These are phyloP conservation scores for Lacerta viridis DNA, from an alignment of 2,797 vertebrate genomes.

Conservation along the genomic window DNA sequence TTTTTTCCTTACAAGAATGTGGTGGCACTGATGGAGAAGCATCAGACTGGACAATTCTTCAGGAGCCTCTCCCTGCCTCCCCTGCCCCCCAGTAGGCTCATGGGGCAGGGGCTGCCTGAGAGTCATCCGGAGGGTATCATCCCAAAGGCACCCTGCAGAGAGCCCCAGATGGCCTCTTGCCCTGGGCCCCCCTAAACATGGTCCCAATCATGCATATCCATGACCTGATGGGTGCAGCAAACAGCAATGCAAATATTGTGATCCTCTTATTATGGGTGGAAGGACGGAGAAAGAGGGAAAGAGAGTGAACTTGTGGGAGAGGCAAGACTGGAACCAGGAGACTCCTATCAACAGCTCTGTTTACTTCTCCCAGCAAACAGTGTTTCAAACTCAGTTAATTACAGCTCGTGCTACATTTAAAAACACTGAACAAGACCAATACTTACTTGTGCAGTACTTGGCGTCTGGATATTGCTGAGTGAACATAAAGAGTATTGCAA, in stretches of 20 bases:
- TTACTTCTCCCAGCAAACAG: background rate
- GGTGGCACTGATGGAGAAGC: background rate
- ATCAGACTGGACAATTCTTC: background rate
- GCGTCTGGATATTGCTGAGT: slow-evolving; percentile 77
- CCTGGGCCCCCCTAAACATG: too few species aligned
- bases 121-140: too few species aligned
- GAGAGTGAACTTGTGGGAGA: background rate
- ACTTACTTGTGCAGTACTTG: slow-evolving; percentile 82
- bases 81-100: background rate
- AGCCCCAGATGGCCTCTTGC: too few species aligned
- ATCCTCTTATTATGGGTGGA: background rate
- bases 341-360: background rate
- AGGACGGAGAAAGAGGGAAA: background rate
- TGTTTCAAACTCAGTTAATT: background rate
- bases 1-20: background rate
- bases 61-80: background rate
- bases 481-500: slow-evolving; percentile 83
- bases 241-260: background rate
- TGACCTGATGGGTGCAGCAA: too few species aligned
- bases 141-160: too few species aligned
- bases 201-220: too few species aligned
- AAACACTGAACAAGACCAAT: background rate
- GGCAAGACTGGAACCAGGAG: background rate
- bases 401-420: background rate
- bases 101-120: too few species aligned